Percentiles rank a stretch among this genome's conserved stretches.
phyloP scores from a whole-genome alignment of 1,140 invertebrate species.

The Zelostemma sp. region DNA sequence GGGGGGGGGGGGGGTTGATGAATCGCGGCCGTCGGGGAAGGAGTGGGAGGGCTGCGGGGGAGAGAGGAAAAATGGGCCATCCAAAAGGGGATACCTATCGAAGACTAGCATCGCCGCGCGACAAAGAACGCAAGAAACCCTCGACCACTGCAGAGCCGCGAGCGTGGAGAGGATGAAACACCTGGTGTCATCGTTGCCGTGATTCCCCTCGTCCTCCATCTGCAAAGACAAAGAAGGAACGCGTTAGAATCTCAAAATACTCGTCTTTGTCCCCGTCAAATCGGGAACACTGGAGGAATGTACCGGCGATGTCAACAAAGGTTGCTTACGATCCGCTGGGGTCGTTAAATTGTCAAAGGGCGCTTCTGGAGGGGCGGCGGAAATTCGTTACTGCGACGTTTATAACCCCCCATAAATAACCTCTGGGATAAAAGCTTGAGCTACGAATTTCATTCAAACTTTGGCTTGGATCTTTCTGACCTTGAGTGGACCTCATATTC shows the following conservation, averaged over 20 bases:
- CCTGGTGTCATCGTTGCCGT: constrained; percentile 96
- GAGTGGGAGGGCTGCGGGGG: constrained; percentile 90
- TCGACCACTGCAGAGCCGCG: constrained; percentile 85
- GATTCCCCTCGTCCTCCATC: constrained; percentile 98
- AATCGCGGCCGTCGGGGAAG: no score
- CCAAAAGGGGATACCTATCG: constrained; percentile 95
- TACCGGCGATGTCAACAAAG: constrained; percentile 63
- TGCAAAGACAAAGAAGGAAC: constrained; percentile 71
- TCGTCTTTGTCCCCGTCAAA: no score
- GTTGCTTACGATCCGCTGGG: constrained; percentile 47
- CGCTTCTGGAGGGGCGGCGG: constrained; percentile 17
- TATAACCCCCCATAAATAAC: constrained; percentile 57
- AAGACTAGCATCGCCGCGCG: constrained; percentile 90
- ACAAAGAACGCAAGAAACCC: constrained; percentile 90
- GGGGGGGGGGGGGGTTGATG: no score
- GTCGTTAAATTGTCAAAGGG: constrained; percentile 60
- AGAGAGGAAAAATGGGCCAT: constrained; percentile 97
- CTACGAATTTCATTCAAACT: no score
- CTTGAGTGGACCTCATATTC: no score
- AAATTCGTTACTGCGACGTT: constrained; percentile 45
- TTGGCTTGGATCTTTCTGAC: no score
- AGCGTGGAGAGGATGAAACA: constrained; percentile 93
- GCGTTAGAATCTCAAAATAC: no score
- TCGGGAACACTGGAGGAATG: no score
- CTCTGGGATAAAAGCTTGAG: constrained; percentile 1